Conservation (phyloP, 2,888 invertebrate genomes). For the Drosophila colorata region DNA sequence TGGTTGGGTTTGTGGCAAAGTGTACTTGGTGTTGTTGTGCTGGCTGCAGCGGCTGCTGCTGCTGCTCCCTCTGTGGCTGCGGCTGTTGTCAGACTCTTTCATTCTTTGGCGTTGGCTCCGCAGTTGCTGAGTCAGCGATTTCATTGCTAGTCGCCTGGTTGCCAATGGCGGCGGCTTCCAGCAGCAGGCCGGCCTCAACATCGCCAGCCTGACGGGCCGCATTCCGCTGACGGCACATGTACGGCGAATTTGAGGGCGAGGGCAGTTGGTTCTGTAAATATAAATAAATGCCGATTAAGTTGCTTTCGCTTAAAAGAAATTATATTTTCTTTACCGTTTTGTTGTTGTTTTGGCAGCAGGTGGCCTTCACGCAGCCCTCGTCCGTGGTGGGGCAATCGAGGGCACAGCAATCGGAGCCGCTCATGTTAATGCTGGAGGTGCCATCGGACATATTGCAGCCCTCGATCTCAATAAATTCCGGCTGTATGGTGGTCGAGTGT, state of each 20-base stretch:
- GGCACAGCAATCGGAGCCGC: constrained; percentile 89
- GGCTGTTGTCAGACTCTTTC: constrained; percentile 84
- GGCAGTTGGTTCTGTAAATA: constrained; percentile 86
- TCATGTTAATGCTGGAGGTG: constrained; percentile 86
- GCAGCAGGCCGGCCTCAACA: constrained; percentile 84
- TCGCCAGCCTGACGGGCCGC: constrained; percentile 87
- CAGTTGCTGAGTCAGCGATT: constrained; percentile 44
- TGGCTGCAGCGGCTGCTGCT: constrained; percentile 15
- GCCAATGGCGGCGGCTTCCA: constrained; percentile 78
- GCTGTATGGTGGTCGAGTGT: constrained; percentile 99
- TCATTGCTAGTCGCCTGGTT: constrained; percentile 65
- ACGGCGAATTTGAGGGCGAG: constrained; percentile 92
- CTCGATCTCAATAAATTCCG: constrained; percentile 96
- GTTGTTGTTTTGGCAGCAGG: constrained; percentile 89
- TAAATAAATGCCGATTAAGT: constrained; percentile 5
- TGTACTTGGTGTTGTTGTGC: constrained; percentile 48
- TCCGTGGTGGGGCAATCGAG: constrained; percentile 95
- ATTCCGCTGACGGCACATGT: constrained; percentile 92
- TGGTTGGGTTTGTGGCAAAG: constrained; percentile 43
- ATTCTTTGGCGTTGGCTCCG: constrained; percentile 68
- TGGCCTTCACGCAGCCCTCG: constrained; percentile 93
- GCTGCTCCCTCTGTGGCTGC: constrained; percentile 38
- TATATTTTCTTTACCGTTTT: constrained; percentile 74
- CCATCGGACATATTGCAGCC: constrained; percentile 85
- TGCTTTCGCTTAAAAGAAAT: not conserved